Percentiles rank a stretch among this genome's conserved stretches.
phyloP scores from a whole-genome alignment of 2,888 invertebrate genomes.

The Ormyrus rosae region DNA sequence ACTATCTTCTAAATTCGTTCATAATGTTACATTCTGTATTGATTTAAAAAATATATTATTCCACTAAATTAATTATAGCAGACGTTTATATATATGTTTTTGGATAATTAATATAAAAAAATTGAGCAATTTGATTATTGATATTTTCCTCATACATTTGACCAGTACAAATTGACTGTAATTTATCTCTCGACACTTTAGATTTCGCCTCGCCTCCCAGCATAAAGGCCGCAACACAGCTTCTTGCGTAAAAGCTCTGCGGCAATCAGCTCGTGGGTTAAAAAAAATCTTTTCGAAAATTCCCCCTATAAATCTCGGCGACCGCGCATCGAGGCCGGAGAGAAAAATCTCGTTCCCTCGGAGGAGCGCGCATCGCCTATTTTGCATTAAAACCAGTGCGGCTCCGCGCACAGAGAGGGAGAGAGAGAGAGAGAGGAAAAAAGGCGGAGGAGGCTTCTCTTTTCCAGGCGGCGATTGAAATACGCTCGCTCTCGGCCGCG shows the following conservation, averaged over 20 bases:
- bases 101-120: too few species aligned
- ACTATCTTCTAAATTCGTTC: too few species aligned
- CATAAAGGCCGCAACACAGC: too few species aligned
- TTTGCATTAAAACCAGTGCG: slow-evolving; percentile 42
- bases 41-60: too few species aligned
- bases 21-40: too few species aligned
- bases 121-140: too few species aligned
- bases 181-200: slow-evolving; percentile 19
- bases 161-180: slow-evolving; percentile 36
- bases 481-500: slow-evolving; percentile 30
- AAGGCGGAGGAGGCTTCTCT: slow-evolving; percentile 1
- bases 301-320: slow-evolving; percentile 43
- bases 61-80: too few species aligned
- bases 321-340: not conserved
- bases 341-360: not conserved
- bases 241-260: not conserved
- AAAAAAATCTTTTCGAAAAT: slow-evolving; percentile 40
- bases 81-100: too few species aligned
- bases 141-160: too few species aligned
- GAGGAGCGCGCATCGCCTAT: slow-evolving; percentile 19
- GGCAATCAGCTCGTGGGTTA: slow-evolving; percentile 15
- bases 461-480: slow-evolving; percentile 48
- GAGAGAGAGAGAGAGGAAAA: slow-evolving; percentile 10
- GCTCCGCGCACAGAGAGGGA: not conserved
- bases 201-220: too few species aligned